These are phyloP conservation scores for Dasyurus viverrinus DNA, from an alignment of 2,113 vertebrate species.

Conservation along the genomic window DNA sequence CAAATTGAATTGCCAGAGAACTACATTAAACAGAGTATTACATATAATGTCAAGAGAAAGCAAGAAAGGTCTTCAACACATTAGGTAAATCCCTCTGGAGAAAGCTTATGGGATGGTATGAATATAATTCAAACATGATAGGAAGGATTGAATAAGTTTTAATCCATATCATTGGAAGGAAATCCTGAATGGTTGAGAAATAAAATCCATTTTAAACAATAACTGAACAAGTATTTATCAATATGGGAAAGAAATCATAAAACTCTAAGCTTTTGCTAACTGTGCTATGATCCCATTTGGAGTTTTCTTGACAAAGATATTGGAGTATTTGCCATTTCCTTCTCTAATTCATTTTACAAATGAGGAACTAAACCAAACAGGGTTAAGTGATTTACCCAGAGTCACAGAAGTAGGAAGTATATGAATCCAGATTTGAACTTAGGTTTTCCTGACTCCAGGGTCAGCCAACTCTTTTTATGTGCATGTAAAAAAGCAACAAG, in stretches of 20 bases:
- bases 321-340: background rate
- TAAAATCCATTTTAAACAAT: background rate
- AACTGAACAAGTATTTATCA: background rate
- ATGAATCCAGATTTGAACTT: too few species aligned
- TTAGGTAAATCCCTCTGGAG: background rate
- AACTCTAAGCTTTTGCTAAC: background rate
- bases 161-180: background rate
- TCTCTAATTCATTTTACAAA: background rate
- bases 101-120: background rate
- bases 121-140: background rate
- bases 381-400: too few species aligned
- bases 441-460: too few species aligned
- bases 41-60: background rate
- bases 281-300: background rate
- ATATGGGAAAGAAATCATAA: background rate
- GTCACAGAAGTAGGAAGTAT: too few species aligned
- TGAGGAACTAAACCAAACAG: background rate
- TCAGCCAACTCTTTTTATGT: background rate
- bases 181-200: background rate
- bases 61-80: background rate
- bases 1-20: background rate
- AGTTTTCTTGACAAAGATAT: background rate
- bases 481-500: background rate
- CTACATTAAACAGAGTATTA: background rate
- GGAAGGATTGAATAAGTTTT: background rate